These are phyloP conservation scores for Simalia tracyae DNA, from an alignment of 2,797 vertebrate genomes.

Conservation along the genomic window DNA sequence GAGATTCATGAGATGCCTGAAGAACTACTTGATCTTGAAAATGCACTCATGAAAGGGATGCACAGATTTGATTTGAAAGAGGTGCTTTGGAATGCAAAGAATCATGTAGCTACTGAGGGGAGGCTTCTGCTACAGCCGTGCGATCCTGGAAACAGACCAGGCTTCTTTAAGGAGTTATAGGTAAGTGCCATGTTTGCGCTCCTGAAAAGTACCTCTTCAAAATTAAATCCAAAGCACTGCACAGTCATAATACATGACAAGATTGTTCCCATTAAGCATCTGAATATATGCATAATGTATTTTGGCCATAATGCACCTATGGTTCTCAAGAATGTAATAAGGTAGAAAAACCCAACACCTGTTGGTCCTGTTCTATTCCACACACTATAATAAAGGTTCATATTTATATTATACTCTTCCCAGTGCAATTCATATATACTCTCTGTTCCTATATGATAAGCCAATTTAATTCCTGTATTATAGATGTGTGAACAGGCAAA, in stretches of 20 bases:
- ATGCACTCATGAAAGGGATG: not conserved
- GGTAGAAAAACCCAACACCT: not conserved
- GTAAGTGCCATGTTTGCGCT: not conserved
- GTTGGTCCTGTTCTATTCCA: not conserved
- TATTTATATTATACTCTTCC: not conserved
- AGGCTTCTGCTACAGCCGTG: not conserved
- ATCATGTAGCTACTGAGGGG: not conserved
- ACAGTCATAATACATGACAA: not conserved
- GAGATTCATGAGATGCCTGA: not conserved
- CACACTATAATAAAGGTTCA: not conserved
- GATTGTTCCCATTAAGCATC: not conserved
- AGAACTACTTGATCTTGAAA: not conserved
- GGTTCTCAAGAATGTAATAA: not conserved
- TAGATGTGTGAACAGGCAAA: not conserved
- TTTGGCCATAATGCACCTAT: not conserved
- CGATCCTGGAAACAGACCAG: not conserved
- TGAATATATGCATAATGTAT: not conserved
- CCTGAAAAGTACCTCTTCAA: not conserved
- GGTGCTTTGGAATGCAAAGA: not conserved
- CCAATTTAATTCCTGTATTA: not conserved
- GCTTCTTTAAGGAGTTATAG: not conserved
- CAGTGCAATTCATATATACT: not conserved
- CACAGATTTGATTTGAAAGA: not conserved
- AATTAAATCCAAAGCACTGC: not conserved
- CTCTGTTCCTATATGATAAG: not conserved